phyloP scores from a whole-genome alignment of 2,113 vertebrate species.

The Gorsachius goisagi region DNA sequence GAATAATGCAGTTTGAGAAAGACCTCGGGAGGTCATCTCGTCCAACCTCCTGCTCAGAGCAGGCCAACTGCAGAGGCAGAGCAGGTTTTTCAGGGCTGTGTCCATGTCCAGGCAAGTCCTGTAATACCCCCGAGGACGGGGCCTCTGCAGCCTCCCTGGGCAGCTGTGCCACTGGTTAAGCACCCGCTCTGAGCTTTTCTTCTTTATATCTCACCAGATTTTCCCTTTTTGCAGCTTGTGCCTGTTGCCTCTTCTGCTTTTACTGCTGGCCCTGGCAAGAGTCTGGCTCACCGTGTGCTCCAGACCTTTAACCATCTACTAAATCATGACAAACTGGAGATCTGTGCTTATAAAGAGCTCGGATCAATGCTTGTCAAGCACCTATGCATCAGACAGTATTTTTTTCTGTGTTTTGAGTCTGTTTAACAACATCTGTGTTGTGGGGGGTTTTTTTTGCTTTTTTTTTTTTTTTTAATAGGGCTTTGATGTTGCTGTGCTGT shows the following conservation, averaged over 20 bases:
- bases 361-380: background rate
- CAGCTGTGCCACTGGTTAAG: background rate
- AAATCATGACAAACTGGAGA: background rate
- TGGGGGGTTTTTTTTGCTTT: background rate
- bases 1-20: background rate
- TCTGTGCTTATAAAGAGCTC: background rate
- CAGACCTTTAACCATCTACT: background rate
- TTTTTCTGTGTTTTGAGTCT: background rate
- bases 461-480: background rate
- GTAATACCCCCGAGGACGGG: fast-evolving
- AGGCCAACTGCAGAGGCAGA: background rate
- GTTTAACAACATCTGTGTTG: background rate
- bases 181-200: background rate
- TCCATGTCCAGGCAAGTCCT: background rate
- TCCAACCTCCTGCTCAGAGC: background rate
- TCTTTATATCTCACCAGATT: background rate
- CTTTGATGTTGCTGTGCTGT: background rate
- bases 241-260: background rate
- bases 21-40: background rate
- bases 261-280: background rate
- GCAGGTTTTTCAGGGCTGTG: background rate
- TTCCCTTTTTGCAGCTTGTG: background rate
- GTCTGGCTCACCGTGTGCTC: background rate
- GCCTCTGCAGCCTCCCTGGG: background rate
- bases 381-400: background rate